Evolutionary conservation across 2,797 vertebrate species (phyloP), one percentile per base, ranked within the genome.

Genomic region (Macroramphosus scolopax): DNA sequence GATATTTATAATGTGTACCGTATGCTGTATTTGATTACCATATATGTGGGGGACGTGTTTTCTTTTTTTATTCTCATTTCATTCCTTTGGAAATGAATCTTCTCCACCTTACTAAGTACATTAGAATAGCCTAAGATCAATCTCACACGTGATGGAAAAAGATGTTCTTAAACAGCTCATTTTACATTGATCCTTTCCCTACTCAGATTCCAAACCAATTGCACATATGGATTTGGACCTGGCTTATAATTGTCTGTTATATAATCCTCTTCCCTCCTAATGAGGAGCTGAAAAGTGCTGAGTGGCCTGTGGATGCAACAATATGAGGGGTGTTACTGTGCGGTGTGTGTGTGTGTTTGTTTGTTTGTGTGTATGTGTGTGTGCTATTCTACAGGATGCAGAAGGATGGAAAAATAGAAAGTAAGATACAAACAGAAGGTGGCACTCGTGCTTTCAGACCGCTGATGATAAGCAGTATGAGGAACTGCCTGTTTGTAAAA

Each of bases 121-220:
- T 12, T 6, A 17, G 43, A 12, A 42, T 8, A 48, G 35, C 20
- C 29, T 39, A 2, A 22, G 38, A 68, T 69, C 55, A 65, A 61
- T 62, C 37, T 53, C 30, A 28, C 41, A 48, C 51, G 46, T 48
- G 70, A 78, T 62, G 51, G 68, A 65, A 63, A 66, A n/a, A 70
- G 41, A 20, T 2, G 1, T 47, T 39, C 35, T 32, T 25, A 35
- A 42, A 64, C 28, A 43, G 31, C 68, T 77, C 41, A 60, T 51
- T 70, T 49, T 52, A 65, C 37, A 81, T 81, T 58, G 30, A 83
- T 79, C 51, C 37, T 2, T 1, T 25, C 17, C 46, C n/a, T 12
- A 16, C 14, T 4, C 14, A 17, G 62, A n/a, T 68, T 69, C 41
- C 58, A 30, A 50, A 52, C 45, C 47, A 39, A 59, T 65, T 63